phyloP scores from a whole-genome alignment of 2,797 vertebrate genomes.

The Pantherophis alleghaniensis region DNA sequence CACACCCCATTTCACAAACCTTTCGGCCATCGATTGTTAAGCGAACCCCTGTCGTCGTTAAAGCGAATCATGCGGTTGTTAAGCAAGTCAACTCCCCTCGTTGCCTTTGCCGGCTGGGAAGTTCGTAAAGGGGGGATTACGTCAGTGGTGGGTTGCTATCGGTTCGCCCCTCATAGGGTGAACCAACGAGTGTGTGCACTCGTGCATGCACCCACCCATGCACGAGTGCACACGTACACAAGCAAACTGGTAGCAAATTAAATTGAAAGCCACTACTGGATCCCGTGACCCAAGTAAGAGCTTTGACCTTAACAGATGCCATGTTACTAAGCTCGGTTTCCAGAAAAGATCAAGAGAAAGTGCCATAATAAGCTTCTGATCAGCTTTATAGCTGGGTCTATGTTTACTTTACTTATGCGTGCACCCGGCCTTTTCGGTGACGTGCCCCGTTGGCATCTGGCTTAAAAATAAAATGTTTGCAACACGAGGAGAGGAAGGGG shows the following conservation, averaged over 20 bases:
- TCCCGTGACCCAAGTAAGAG: not conserved
- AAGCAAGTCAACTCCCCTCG: not conserved
- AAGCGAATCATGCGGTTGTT: not conserved
- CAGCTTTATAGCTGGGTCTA: not conserved
- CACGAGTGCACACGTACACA: too few species aligned
- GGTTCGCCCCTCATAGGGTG: too few species aligned
- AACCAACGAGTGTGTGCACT: too few species aligned
- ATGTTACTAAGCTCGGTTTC: not conserved
- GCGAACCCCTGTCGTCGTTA: not conserved
- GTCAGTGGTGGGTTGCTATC: too few species aligned
- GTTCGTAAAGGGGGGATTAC: too few species aligned
- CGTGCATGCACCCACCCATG: too few species aligned
- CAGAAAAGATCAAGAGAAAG: not conserved
- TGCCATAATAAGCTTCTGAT: not conserved
- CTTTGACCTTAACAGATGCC: not conserved
- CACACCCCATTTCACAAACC: not conserved
- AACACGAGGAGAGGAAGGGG: not conserved
- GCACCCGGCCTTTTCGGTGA: not conserved
- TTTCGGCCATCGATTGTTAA: not conserved
- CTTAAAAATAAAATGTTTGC: not conserved
- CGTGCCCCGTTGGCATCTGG: not conserved
- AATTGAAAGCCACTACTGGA: too few species aligned
- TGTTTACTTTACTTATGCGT: not conserved
- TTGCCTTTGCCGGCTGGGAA: not conserved
- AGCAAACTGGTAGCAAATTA: too few species aligned